A percentile compares a stretch with the other conserved stretches of the same genome.
phyloP scores from a whole-genome alignment of 2,888 invertebrate species.

The Leucoma salicis region DNA sequence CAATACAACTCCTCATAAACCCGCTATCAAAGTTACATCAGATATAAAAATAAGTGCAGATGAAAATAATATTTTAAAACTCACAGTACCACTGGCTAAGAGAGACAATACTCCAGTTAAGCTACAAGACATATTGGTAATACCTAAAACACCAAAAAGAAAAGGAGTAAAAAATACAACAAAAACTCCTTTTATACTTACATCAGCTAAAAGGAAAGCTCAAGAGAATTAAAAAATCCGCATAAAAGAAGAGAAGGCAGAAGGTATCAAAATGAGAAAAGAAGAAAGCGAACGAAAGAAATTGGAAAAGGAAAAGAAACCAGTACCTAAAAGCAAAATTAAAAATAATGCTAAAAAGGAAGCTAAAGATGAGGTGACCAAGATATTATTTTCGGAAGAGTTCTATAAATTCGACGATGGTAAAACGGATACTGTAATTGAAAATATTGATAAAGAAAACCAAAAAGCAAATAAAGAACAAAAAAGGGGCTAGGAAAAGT shows the following conservation, averaged over 20 bases:
- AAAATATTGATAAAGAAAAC: too few relatives aligned
- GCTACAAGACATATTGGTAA: constrained; percentile 9
- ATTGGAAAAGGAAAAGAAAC: neutral
- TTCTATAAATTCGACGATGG: too few relatives aligned
- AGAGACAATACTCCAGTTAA: constrained; percentile 12
- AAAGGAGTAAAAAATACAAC: constrained; percentile 16
- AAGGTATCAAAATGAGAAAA: neutral
- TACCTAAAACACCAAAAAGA: constrained; percentile 13
- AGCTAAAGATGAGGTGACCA: too few relatives aligned
- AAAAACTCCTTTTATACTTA: constrained; percentile 17
- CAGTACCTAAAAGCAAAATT: neutral
- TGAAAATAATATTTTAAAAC: too few relatives aligned
- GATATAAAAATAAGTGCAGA: too few relatives aligned
- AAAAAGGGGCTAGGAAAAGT: too few relatives aligned
- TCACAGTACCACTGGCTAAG: too few relatives aligned
- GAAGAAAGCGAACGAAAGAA: neutral
- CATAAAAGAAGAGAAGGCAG: neutral
- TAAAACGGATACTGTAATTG: too few relatives aligned
- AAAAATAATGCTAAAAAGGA: neutral
- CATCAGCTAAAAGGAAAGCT: constrained; percentile 6
- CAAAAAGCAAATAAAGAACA: too few relatives aligned
- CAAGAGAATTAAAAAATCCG: neutral
- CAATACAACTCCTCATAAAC: too few relatives aligned
- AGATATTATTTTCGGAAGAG: too few relatives aligned
- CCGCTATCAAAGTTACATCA: too few relatives aligned